Evolutionary conservation across 2,113 vertebrate species (phyloP).

Genomic region (Rattus norvegicus): GRCr8 NC_086026.1:41372501-41373000

Average conservation of each 20-base stretch:
- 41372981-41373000: background rate
- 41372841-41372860: constrained; percentile 34
- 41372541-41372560: background rate
- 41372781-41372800: background rate
- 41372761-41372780: background rate
- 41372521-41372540: background rate
- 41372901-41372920: background rate
- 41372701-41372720: background rate
- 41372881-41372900: background rate
- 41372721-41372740: background rate
- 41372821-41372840: background rate
- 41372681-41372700: background rate
- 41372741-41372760: too few species aligned
- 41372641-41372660: background rate
- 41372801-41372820: background rate
- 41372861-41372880: background rate
- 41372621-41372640: background rate
- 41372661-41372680: background rate
- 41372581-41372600: background rate
- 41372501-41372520: background rate
- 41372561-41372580: background rate
- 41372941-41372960: background rate
- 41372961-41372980: rapidly evolving
- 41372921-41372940: background rate
- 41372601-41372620: background rate